A percentile compares a stretch with the other conserved stretches of the same genome.
phyloP scores from a whole-genome alignment of 2,113 vertebrate species.

The Odontesthes bonariensis region DNA sequence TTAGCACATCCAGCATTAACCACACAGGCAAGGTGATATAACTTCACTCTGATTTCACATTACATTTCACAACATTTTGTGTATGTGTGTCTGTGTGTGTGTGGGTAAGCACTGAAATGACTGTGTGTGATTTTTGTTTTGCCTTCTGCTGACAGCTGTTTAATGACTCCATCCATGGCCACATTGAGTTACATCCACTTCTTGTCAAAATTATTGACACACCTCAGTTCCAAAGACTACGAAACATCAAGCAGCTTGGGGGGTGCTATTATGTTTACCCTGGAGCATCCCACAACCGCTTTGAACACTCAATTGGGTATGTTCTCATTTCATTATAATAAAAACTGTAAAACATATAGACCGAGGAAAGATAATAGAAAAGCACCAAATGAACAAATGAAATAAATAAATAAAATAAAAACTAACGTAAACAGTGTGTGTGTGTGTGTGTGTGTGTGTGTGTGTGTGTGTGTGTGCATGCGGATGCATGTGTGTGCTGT shows the following conservation, averaged over 20 bases:
- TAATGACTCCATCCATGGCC: slow-evolving; percentile 94
- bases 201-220: slow-evolving; percentile 93
- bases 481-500: too few species aligned
- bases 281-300: slow-evolving; percentile 83
- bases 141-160: slow-evolving; percentile 84
- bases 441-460: too few species aligned
- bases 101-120: not conserved
- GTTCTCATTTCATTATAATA: not conserved
- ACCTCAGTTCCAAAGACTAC: slow-evolving; percentile 92
- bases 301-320: slow-evolving; percentile 34
- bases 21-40: not conserved
- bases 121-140: not conserved
- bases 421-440: not conserved
- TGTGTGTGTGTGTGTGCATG: too few species aligned
- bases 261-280: slow-evolving; percentile 92
- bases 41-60: not conserved
- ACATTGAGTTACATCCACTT: slow-evolving; percentile 91
- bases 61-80: too few species aligned
- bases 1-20: not conserved
- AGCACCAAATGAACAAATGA: too few species aligned
- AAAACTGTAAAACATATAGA: too few species aligned
- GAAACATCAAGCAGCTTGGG: slow-evolving; percentile 93
- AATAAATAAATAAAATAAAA: too few species aligned
- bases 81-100: too few species aligned
- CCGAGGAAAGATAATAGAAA: too few species aligned